These are phyloP conservation scores for Rhopalosiphum padi DNA, from an alignment of 1,140 invertebrate species.

Conservation along the genomic window DNA sequence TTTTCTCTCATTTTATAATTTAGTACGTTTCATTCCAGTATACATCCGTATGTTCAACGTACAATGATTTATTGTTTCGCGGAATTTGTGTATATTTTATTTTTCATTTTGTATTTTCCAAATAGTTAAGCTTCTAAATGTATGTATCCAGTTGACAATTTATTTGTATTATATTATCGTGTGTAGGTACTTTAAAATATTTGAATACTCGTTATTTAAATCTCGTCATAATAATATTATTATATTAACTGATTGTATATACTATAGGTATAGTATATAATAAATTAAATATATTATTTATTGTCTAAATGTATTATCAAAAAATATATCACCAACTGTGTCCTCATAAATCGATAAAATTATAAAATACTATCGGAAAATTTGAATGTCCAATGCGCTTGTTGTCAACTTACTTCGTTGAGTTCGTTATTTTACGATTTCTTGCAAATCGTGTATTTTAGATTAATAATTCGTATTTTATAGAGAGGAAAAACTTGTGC, in stretches of 20 bases:
- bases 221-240: neutral
- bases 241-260: neutral
- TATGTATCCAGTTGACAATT: neutral
- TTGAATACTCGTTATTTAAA: neutral
- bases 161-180: neutral
- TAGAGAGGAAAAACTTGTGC: neutral
- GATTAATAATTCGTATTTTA: neutral
- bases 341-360: neutral
- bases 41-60: neutral
- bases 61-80: neutral
- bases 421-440: neutral
- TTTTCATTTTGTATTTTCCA: neutral
- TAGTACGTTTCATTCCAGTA: neutral
- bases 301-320: neutral
- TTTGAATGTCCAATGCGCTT: neutral
- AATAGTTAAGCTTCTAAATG: neutral
- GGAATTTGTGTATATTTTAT: neutral
- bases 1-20: neutral
- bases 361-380: neutral
- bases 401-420: neutral
- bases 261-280: neutral
- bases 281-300: too few species aligned
- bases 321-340: too few species aligned
- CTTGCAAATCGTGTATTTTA: neutral
- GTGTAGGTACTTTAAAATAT: neutral